A percentile compares a stretch with the other conserved stretches of the same genome.
These are phyloP conservation scores for Percina caprodes DNA, from an alignment of 2,113 vertebrate species.

Conservation along the genomic window DNA sequence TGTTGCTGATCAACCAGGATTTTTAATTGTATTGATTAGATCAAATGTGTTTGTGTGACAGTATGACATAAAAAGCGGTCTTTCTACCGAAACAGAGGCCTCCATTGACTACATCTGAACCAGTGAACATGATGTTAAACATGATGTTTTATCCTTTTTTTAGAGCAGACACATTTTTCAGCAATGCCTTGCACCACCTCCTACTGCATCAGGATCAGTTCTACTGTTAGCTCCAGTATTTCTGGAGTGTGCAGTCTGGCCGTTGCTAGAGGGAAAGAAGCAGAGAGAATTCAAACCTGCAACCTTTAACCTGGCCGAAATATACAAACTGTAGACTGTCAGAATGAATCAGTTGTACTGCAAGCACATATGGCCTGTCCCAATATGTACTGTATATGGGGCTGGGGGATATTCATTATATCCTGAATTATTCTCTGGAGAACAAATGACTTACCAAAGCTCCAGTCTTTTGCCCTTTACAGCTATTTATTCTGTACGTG, in stretches of 20 bases:
- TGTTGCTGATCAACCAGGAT: background rate
- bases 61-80: background rate
- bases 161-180: conserved; percentile 2
- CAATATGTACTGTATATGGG: too few species aligned
- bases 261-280: background rate
- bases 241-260: background rate
- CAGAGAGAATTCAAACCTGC: background rate
- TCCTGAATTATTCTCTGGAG: too few species aligned
- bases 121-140: background rate
- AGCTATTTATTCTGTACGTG: too few species aligned
- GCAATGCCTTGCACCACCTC: too few species aligned
- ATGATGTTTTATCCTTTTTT: background rate
- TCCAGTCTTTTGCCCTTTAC: too few species aligned
- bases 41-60: background rate
- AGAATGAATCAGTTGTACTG: too few species aligned
- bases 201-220: background rate
- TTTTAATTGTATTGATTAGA: background rate
- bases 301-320: background rate
- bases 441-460: too few species aligned
- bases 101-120: background rate
- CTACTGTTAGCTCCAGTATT: background rate
- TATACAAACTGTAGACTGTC: too few species aligned
- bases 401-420: too few species aligned
- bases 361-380: too few species aligned
- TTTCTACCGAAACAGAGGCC: background rate